These are phyloP conservation scores for Agrilus planipennis DNA, from an alignment of 1,140 invertebrate species.

Conservation along the genomic window DNA sequence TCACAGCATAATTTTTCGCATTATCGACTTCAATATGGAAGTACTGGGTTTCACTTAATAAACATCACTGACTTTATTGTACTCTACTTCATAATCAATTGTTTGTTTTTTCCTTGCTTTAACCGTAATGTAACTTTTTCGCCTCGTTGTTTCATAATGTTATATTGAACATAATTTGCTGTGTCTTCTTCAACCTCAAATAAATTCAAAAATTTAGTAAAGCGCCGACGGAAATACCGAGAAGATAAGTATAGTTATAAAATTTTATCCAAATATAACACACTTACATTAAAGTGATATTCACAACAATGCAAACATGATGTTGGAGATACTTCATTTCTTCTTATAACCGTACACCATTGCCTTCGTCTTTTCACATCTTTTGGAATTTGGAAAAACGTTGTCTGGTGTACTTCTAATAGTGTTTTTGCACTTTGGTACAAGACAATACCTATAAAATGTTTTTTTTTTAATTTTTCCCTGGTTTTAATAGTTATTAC, in stretches of 20 bases:
- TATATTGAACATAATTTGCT: neutral
- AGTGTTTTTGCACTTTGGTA: neutral
- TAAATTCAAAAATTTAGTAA: neutral
- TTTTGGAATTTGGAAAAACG: too few species aligned
- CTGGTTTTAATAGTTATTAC: constrained; percentile 1
- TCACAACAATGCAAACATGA: too few species aligned
- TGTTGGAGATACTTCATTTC: too few species aligned
- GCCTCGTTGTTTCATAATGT: neutral
- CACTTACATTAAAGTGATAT: too few species aligned
- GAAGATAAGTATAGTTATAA: too few species aligned
- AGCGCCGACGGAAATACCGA: neutral
- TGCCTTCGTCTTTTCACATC: too few species aligned
- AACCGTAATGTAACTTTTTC: neutral
- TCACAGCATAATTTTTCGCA: neutral
- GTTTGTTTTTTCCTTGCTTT: too few species aligned
- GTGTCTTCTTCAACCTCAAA: neutral
- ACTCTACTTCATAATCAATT: neutral
- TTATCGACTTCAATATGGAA: neutral
- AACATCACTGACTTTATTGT: neutral
- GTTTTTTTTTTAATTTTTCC: too few species aligned
- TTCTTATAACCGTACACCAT: too few species aligned
- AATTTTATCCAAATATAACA: too few species aligned
- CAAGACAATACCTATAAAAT: constrained; percentile 1
- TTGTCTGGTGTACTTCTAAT: too few species aligned
- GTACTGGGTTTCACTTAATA: neutral